phyloP scores from a whole-genome alignment of 2,888 invertebrate genomes.

The Phania funesta region DNA sequence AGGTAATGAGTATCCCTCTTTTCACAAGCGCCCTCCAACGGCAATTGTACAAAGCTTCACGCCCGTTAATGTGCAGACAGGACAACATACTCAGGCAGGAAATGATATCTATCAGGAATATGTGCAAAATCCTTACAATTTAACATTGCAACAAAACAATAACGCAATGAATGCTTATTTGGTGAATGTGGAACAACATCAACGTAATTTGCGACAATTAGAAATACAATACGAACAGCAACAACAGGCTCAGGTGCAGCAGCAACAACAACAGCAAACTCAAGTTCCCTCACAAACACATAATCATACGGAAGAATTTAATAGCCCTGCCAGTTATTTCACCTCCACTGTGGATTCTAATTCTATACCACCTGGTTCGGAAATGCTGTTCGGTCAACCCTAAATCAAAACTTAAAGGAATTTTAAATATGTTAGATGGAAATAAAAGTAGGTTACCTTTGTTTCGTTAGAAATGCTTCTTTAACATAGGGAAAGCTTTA shows the following conservation, averaged over 20 bases:
- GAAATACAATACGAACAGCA: slow-evolving; percentile 75
- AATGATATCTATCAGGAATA: slow-evolving; percentile 79
- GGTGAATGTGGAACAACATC: slow-evolving; percentile 51
- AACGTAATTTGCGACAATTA: slow-evolving; percentile 61
- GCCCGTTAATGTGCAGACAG: slow-evolving; percentile 72
- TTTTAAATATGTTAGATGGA: not conserved
- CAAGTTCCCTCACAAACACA: slow-evolving; percentile 78
- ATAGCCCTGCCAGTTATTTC: slow-evolving; percentile 84
- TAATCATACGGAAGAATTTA: slow-evolving; percentile 61
- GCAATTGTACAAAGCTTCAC: slow-evolving; percentile 79
- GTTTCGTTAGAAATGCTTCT: not conserved
- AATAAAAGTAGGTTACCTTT: slow-evolving; percentile 13
- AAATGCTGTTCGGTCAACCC: slow-evolving; percentile 82
- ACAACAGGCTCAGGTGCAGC: slow-evolving; percentile 68
- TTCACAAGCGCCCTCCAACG: slow-evolving; percentile 74
- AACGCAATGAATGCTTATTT: not conserved
- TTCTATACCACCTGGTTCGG: slow-evolving; percentile 83
- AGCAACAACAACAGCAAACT: slow-evolving; percentile 65
- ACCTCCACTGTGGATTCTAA: slow-evolving; percentile 81
- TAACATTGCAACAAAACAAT: slow-evolving; percentile 79
- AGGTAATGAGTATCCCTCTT: slow-evolving; percentile 77
- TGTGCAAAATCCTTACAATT: slow-evolving; percentile 79
- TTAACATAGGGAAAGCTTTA: not conserved
- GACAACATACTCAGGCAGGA: slow-evolving; percentile 67
- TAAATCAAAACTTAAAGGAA: slow-evolving; percentile 65